phyloP scores from a whole-genome alignment of 2,888 invertebrate species.

The Chymomyza fuscimana region DNA sequence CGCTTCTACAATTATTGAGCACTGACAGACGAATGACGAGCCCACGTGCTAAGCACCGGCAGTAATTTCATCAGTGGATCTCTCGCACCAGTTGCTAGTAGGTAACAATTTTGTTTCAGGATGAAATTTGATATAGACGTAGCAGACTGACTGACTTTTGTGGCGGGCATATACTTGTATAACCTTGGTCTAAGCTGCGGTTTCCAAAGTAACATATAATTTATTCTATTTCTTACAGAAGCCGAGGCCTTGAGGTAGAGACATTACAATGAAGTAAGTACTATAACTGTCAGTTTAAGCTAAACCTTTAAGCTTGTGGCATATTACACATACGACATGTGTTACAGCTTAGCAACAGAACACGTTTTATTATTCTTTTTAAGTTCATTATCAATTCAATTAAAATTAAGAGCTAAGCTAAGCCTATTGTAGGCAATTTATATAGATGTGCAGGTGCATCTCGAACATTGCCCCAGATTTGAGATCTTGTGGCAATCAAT shows the following conservation, averaged over 20 bases:
- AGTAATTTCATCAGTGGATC: neutral
- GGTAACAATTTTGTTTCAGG: constrained; percentile 38
- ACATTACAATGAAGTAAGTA: constrained; percentile 49
- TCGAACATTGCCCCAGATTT: constrained; percentile 34
- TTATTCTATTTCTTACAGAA: constrained; percentile 35
- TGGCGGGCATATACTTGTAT: constrained; percentile 11
- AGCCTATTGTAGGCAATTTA: constrained; percentile 35
- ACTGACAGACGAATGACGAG: neutral
- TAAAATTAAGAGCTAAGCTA: constrained; percentile 46
- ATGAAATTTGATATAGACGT: constrained; percentile 52
- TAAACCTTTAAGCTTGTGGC: constrained; percentile 23
- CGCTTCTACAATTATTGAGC: constrained; percentile 52
- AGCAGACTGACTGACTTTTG: constrained; percentile 41
- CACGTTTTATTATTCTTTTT: constrained; percentile 17
- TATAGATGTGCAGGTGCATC: constrained; percentile 47
- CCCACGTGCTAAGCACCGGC: constrained; percentile 1
- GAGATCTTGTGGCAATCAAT: constrained; percentile 18
- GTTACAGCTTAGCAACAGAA: constrained; percentile 3
- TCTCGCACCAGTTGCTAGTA: neutral
- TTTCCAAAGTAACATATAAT: constrained; percentile 27
- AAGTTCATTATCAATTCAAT: constrained; percentile 70
- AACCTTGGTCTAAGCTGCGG: constrained; percentile 44
- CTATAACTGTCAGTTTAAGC: constrained; percentile 22
- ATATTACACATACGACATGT: constrained; percentile 44
- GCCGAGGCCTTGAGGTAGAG: constrained; percentile 17